Conservation (phyloP, 1,140 invertebrate genomes). For the Muscidifurax raptorellus region DNA sequence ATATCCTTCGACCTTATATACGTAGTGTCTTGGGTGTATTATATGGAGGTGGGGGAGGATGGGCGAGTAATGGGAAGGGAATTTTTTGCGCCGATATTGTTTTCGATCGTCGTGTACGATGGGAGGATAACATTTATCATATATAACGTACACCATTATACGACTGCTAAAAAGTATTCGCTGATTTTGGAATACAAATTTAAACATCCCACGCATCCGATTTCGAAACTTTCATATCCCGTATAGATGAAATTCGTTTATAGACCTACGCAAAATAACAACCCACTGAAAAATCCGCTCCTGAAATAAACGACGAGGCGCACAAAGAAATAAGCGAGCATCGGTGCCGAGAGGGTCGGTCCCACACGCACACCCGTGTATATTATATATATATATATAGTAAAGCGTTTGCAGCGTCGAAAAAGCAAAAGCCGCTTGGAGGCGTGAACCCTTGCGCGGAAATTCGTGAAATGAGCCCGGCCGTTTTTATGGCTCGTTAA, state of each 20-base stretch:
- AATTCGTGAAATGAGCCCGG: slow-evolving; percentile 30
- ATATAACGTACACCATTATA: no score
- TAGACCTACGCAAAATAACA: no score
- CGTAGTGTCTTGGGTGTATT: background rate
- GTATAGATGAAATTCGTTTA: no score
- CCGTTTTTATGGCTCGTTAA: slow-evolving; percentile 49
- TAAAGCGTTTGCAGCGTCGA: background rate
- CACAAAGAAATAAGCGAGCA: background rate
- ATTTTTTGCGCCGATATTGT: no score
- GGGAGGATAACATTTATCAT: no score
- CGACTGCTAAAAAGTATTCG: no score
- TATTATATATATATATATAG: background rate
- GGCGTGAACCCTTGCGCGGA: slow-evolving; percentile 38
- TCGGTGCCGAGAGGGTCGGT: background rate
- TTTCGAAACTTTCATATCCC: no score
- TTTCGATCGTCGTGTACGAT: background rate
- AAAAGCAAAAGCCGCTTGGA: slow-evolving; percentile 7
- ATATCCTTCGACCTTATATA: background rate
- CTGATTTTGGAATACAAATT: no score
- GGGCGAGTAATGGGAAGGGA: no score
- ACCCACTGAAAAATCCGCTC: background rate
- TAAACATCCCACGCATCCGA: no score
- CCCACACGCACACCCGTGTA: background rate
- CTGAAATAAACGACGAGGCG: background rate
- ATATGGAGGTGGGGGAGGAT: background rate